Conservation (phyloP, 2,888 invertebrate species). For the Lottia scabra region DNA sequence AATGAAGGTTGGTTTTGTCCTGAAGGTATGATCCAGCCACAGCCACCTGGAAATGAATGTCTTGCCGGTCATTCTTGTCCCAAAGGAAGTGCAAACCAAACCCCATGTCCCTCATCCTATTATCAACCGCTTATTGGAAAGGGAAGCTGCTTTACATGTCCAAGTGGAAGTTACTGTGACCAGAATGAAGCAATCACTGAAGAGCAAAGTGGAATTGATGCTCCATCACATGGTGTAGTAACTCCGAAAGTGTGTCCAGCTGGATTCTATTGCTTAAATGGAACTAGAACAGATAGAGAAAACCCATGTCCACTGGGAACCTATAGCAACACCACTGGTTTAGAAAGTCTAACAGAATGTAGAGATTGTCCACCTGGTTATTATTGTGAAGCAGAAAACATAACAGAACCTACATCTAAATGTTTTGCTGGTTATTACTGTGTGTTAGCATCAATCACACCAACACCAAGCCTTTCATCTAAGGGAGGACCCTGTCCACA, state of each 20-base stretch:
- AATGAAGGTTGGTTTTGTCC: conserved; percentile 62
- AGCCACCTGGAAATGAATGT: conserved; percentile 62
- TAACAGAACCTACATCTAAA: conserved; percentile 58
- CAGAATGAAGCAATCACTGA: conserved; percentile 63
- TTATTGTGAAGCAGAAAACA: conserved; percentile 62
- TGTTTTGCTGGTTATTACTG: conserved; percentile 64
- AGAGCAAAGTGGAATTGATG: conserved; percentile 59
- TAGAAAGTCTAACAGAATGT: conserved; percentile 57
- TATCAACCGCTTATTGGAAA: conserved; percentile 58
- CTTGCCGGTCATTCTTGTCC: conserved; percentile 63
- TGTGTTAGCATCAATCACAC: conserved; percentile 48
- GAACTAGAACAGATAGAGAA: conserved; percentile 55
- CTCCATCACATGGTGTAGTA: conserved; percentile 64
- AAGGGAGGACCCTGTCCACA: conserved; percentile 59
- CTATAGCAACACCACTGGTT: conserved; percentile 59
- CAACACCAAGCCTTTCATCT: conserved; percentile 41
- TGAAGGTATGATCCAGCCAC: conserved; percentile 55
- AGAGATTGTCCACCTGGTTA: conserved; percentile 57
- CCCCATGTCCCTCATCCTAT: conserved; percentile 58
- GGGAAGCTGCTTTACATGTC: conserved; percentile 56
- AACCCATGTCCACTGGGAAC: conserved; percentile 64
- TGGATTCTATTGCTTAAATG: conserved; percentile 64
- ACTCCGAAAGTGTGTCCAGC: conserved; percentile 63
- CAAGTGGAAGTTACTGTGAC: conserved; percentile 64
- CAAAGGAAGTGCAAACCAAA: conserved; percentile 53